A percentile compares a stretch with the other conserved stretches of the same genome.
phyloP scores from a whole-genome alignment of 2,888 invertebrate genomes.

The Drosophila bunnanda region DNA sequence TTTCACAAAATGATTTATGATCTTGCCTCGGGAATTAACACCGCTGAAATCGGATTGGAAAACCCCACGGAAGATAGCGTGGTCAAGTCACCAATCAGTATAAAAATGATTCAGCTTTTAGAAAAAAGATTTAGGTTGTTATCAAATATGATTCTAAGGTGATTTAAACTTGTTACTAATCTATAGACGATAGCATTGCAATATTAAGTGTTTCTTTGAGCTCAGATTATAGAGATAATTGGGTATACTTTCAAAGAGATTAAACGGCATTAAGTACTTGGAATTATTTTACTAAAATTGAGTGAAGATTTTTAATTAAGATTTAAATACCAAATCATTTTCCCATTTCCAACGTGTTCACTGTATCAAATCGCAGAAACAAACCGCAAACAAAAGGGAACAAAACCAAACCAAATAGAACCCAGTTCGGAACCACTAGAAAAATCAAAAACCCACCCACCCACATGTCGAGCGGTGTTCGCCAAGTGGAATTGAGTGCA shows the following conservation, averaged over 20 bases:
- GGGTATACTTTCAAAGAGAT: not conserved
- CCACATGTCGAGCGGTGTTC: conserved; percentile 33
- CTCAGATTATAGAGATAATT: not conserved
- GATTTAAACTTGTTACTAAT: not conserved
- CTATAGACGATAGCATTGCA: too few species aligned
- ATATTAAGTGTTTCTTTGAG: not conserved
- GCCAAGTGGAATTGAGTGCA: conserved; percentile 49
- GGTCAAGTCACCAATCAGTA: conserved; percentile 12
- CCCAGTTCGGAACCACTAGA: conserved; percentile 42
- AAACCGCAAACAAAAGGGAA: conserved; percentile 30
- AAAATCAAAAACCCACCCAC: conserved; percentile 43
- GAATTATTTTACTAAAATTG: too few species aligned
- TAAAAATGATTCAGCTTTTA: not conserved
- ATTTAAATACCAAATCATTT: too few species aligned
- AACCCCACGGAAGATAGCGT: not conserved
- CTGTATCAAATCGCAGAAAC: conserved; percentile 26
- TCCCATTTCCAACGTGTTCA: not conserved
- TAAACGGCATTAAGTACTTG: too few species aligned
- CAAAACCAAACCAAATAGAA: conserved; percentile 24
- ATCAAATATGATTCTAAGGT: not conserved
- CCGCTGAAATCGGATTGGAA: conserved; percentile 8
- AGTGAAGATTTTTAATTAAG: too few species aligned
- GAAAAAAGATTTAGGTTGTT: not conserved
- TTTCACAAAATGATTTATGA: conserved; percentile 61
- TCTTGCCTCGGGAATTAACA: conserved; percentile 31